Base-by-base conservation (phyloP, 2,888 invertebrate genomes). In the Sminthurinus aureus region DNA sequence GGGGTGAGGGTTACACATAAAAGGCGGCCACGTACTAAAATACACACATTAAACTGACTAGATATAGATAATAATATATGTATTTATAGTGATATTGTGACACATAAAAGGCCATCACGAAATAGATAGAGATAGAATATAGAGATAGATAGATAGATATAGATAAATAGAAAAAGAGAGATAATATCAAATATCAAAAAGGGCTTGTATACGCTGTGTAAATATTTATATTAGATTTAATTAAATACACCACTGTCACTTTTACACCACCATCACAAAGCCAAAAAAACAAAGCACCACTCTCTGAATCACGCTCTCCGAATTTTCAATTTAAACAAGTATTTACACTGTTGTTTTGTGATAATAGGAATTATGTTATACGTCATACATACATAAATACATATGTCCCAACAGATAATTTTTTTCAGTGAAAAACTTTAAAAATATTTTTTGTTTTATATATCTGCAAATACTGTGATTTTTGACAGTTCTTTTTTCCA, bases 1-100 rank as follows among this genome's bases (percentile, higher is more conserved):
- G 82, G 67, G 69, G 81, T 22, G 74, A 81, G 83, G 83, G 83
- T 77, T 83, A 83, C 83, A 83, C 82, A 82, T 71, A 77, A 78
- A 83, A 83, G 83, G 82, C 82, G 82, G 83, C 83, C 83, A 83
- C 83, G 83, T 83, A 83, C 83, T 83, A 79, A 83, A 83, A 83
- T 83, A 83, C 83, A 82, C 82, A 83, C 71, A 83, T 71, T 79
- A n/a, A 75, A 76, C 67, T 75, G 82, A 66, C 82, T 75, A 71
- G 52, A 76, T 58, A 76, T 69, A 69, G 3, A 38, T 8, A 26
- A 26, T 22, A 73, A 18, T 73, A 73, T 69, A 26, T 24, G 20
- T 73, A 79, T 67, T 51, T 67, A 79, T 81, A 74, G 81, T 81
- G 73, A 79, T 67, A 79, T 81, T 74, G 81, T 81, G 73, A 81